Conservation (phyloP, 2,888 invertebrate genomes). For the Cryptosula pallasiana region DNA sequence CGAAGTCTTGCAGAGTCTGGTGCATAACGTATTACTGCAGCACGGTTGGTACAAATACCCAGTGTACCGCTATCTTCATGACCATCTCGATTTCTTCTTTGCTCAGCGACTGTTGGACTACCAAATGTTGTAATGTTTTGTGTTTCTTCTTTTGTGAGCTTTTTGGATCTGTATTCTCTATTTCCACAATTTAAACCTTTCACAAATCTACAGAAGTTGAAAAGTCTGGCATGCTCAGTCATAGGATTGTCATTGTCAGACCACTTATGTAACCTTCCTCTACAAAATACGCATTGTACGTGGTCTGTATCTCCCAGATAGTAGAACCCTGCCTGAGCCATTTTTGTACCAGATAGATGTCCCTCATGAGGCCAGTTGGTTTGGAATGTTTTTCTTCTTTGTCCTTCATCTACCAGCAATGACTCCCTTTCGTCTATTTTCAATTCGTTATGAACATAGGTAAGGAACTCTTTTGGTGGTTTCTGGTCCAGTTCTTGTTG, state of each 20-base stretch:
- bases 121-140: not conserved
- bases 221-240: not conserved
- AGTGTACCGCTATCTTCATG: not conserved
- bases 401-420: not conserved
- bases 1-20: not conserved
- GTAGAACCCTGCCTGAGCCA: constrained; percentile 2
- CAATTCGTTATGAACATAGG: not conserved
- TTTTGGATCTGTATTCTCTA: not conserved
- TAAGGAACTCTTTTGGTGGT: not conserved
- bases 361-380: constrained; percentile 4
- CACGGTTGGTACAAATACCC: not conserved
- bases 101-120: not conserved
- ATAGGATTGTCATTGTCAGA: not conserved
- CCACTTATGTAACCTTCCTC: not conserved
- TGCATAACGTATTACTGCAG: not conserved
- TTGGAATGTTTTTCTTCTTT: constrained; percentile 2
- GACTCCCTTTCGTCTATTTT: constrained; percentile 15
- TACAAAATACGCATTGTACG: constrained; percentile 17
- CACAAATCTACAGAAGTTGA: constrained; percentile 10
- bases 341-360: not conserved
- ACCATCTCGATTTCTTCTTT: not conserved
- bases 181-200: constrained; percentile 16
- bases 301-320: not conserved
- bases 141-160: not conserved
- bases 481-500: not conserved